phyloP scores from a whole-genome alignment of 2,888 invertebrate species.

The Ametastegia equiseti region DNA sequence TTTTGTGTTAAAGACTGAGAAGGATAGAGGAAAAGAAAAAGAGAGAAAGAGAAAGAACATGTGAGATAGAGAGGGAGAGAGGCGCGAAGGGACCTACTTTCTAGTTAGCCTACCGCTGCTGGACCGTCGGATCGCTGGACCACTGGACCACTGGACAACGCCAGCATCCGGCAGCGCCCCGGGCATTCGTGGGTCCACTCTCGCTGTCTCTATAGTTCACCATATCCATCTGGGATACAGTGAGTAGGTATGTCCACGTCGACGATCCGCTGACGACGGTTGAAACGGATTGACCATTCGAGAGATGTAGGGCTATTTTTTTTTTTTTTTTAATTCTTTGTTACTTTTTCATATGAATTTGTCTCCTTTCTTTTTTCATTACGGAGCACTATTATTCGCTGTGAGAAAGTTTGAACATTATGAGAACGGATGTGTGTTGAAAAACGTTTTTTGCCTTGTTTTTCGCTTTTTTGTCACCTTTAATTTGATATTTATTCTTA shows the following conservation, averaged over 20 bases:
- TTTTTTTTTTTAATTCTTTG: neutral
- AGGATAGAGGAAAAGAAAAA: conserved; percentile 53
- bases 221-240: conserved; percentile 2
- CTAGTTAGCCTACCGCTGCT: conserved; percentile 70
- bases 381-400: conserved; percentile 24
- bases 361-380: neutral
- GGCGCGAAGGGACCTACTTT: conserved; percentile 68
- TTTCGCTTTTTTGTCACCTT: conserved; percentile 24
- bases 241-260: conserved; percentile 23
- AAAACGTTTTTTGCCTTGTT: neutral
- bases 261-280: conserved; percentile 28
- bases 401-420: conserved; percentile 28
- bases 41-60: conserved; percentile 21
- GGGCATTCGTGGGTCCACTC: conserved; percentile 65
- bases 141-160: conserved; percentile 52
- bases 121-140: no score
- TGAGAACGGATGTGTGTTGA: conserved; percentile 21
- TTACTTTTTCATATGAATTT: neutral
- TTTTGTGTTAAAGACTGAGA: conserved; percentile 47
- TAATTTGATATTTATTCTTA: conserved; percentile 37
- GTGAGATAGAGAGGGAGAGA: conserved; percentile 31
- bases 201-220: conserved; percentile 60
- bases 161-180: conserved; percentile 69
- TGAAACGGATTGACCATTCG: conserved; percentile 19
- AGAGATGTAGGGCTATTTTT: conserved; percentile 15